phyloP scores from a whole-genome alignment of 2,797 vertebrate species.

The Gadopsis bispinosus region DNA sequence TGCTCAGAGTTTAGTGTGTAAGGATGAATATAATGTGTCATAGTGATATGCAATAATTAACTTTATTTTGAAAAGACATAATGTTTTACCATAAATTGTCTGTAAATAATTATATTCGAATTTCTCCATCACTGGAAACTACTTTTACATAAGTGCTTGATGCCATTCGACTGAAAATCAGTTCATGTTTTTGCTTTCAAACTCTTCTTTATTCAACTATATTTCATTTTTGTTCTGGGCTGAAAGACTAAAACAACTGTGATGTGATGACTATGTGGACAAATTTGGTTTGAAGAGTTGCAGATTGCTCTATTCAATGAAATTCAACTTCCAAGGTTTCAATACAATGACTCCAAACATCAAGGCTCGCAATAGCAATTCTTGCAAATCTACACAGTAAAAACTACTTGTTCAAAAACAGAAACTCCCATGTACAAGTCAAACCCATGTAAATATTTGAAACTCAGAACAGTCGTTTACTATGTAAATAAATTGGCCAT shows the following conservation, averaged over 20 bases:
- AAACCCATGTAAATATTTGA: neutral
- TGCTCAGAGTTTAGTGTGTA: neutral
- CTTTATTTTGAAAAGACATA: neutral
- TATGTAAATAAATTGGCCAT: neutral
- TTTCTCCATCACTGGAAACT: neutral
- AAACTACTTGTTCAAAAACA: neutral
- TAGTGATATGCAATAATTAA: neutral
- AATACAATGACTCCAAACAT: neutral
- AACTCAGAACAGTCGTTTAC: neutral
- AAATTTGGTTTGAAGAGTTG: neutral
- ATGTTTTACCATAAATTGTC: slow-evolving; percentile 1
- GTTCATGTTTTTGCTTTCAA: neutral
- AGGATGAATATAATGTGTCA: neutral
- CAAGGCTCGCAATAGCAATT: no score
- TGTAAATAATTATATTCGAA: neutral
- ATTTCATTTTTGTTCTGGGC: neutral
- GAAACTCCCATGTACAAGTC: neutral
- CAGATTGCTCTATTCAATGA: neutral
- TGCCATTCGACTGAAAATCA: neutral
- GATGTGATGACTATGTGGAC: no score
- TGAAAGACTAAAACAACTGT: slow-evolving; percentile 1
- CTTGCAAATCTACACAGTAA: no score
- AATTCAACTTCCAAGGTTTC: neutral
- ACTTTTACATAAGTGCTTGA: neutral
- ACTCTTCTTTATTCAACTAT: neutral